Conservation (phyloP, 2,888 invertebrate species). For the Hyppa rectilinea region DNA sequence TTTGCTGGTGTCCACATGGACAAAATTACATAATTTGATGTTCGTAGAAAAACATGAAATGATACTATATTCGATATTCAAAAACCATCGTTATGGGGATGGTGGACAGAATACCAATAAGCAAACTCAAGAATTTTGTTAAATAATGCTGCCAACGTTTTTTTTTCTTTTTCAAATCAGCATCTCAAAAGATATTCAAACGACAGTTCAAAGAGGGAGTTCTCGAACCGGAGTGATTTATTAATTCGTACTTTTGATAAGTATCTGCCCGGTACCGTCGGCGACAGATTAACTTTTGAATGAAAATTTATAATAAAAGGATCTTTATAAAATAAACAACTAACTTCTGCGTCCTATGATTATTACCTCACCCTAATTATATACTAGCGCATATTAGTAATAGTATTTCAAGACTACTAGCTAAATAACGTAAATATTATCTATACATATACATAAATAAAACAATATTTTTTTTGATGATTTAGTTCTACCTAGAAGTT, state of each 20-base stretch:
- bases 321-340: background rate
- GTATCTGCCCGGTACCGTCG: background rate
- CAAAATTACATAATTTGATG: background rate
- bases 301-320: background rate
- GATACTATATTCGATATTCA: too few relatives aligned
- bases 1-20: background rate
- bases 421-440: too few relatives aligned
- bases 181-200: conserved; percentile 36
- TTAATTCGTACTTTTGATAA: conserved; percentile 38
- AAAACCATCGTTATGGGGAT: background rate
- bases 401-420: too few relatives aligned
- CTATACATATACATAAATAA: too few relatives aligned
- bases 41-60: background rate
- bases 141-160: background rate
- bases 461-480: too few relatives aligned
- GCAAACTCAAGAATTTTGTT: background rate
- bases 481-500: too few relatives aligned
- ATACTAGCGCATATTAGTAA: too few relatives aligned
- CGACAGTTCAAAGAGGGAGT: conserved; percentile 21
- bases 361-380: too few relatives aligned
- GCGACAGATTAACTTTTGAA: background rate
- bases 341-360: too few relatives aligned
- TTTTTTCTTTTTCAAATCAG: conserved; percentile 29
- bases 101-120: background rate
- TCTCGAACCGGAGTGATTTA: conserved; percentile 47